Evolutionary conservation across 2,113 vertebrate genomes (phyloP).

Genomic region (Junco hyemalis): DNA sequence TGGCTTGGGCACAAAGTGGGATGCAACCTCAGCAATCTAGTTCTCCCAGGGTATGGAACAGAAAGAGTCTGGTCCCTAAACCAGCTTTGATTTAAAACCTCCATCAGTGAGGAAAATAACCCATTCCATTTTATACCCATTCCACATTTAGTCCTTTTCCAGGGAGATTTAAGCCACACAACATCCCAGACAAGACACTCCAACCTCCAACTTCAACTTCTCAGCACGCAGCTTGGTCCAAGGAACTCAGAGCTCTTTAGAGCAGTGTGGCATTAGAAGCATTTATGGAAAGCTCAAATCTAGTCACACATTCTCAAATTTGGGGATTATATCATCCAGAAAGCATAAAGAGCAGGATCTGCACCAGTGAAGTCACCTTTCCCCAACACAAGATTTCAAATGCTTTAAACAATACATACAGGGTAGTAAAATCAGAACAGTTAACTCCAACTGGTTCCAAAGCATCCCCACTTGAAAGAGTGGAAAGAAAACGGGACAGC

Average conservation of each 20-base stretch:
- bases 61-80: background rate
- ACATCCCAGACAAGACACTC: background rate
- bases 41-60: rapidly evolving
- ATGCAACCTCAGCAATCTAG: too few relatives aligned
- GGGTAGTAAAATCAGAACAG: background rate
- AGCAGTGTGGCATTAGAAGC: background rate
- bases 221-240: background rate
- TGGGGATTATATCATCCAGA: background rate
- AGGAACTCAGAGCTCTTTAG: background rate
- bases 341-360: background rate
- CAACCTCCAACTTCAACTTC: background rate
- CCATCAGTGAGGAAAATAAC: background rate
- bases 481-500: background rate
- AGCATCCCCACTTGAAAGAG: background rate
- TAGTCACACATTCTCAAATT: background rate
- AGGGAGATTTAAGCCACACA: background rate
- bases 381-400: background rate
- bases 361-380: background rate
- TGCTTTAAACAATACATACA: background rate
- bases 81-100: background rate
- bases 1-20: background rate
- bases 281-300: background rate
- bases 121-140: background rate
- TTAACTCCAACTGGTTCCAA: background rate
- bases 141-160: background rate